phyloP scores from a whole-genome alignment of 2,797 vertebrate species.

The Threskiornis aethiopicus region DNA sequence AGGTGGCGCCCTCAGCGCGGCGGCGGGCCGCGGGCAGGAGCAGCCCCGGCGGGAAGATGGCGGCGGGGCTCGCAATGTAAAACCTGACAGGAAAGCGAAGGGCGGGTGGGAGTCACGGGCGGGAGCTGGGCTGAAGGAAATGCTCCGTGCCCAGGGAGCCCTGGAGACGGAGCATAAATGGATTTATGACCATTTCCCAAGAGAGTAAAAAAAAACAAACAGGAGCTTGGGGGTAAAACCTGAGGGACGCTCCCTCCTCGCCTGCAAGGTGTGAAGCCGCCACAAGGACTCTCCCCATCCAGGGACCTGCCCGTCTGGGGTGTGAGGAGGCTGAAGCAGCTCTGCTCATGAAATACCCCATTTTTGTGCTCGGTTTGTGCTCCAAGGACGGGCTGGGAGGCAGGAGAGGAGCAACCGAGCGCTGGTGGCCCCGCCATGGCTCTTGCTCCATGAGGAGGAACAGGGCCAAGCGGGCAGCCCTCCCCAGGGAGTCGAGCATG shows the following conservation, averaged over 20 bases:
- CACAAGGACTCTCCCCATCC: background rate
- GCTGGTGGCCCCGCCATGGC: accelerated
- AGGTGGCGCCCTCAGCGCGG: background rate
- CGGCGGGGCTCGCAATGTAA: accelerated
- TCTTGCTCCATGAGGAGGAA: accelerated
- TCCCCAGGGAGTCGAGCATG: accelerated
- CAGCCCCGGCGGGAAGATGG: background rate
- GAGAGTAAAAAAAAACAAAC: background rate
- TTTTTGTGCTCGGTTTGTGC: background rate
- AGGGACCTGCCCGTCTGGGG: accelerated
- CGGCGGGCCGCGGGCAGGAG: background rate
- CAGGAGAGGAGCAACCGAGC: background rate
- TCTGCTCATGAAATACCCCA: background rate
- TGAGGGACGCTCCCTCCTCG: background rate
- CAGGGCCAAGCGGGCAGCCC: background rate
- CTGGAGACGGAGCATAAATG: background rate
- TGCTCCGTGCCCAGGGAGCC: accelerated
- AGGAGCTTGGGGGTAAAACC: background rate
- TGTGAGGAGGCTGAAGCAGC: background rate
- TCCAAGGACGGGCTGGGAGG: background rate
- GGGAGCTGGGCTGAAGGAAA: background rate
- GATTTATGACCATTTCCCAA: background rate
- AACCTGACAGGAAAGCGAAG: background rate
- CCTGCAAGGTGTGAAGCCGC: too few relatives aligned
- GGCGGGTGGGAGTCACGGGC: background rate